Evolutionary conservation across 2,888 invertebrate species (phyloP).

Genomic region (Dolomedes plantarius): DNA sequence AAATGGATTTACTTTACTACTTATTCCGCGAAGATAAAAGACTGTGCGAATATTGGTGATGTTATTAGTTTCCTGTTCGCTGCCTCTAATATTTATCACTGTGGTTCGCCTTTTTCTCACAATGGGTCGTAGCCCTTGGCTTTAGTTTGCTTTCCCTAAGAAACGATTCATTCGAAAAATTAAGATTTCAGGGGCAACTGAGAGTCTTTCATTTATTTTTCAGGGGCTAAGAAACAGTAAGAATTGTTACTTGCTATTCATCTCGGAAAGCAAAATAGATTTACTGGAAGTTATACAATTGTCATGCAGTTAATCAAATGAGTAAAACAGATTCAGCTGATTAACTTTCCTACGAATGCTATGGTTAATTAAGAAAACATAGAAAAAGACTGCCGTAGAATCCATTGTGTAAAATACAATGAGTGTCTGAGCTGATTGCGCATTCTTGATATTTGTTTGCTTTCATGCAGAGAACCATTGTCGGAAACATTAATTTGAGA

Average conservation of each 20-base stretch:
- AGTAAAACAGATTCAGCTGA: not conserved
- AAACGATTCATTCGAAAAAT: constrained; percentile 14
- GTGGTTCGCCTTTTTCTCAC: constrained; percentile 13
- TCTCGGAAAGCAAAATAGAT: not conserved
- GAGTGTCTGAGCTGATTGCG: too few species aligned
- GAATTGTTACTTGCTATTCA: not conserved
- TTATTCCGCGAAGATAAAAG: constrained; percentile 39
- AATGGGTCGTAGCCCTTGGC: not conserved
- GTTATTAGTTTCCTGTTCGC: constrained; percentile 37
- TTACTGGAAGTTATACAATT: not conserved
- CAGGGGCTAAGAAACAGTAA: not conserved
- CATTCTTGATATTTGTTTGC: too few species aligned
- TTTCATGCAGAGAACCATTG: too few species aligned
- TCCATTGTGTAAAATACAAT: too few species aligned
- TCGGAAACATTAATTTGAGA: too few species aligned
- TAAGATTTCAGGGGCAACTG: constrained; percentile 2
- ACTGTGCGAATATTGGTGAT: constrained; percentile 24
- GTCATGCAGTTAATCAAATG: not conserved
- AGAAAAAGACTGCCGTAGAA: too few species aligned
- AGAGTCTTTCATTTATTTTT: not conserved
- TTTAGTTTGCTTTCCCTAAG: not conserved
- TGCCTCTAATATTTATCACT: constrained; percentile 24
- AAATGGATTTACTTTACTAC: constrained; percentile 35
- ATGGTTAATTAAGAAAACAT: not conserved
- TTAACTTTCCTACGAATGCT: not conserved